Conservation (phyloP, 1,140 invertebrate species). For the Aphaenogaster floridana region DNA sequence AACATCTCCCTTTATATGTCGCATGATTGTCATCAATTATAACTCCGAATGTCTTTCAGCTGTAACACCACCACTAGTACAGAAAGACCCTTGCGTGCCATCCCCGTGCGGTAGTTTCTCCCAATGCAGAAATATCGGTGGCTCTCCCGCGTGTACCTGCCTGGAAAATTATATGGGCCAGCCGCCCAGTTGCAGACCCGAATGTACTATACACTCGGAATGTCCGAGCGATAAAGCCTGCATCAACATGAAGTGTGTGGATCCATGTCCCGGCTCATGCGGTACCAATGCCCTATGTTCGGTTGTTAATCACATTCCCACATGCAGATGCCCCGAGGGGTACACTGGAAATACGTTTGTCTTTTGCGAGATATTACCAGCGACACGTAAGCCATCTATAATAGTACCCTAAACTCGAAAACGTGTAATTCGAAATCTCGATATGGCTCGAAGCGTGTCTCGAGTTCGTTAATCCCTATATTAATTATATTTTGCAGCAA, state of each 20-base stretch:
- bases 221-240: constrained; percentile 89
- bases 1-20: background rate
- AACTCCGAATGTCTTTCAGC: constrained; percentile 43
- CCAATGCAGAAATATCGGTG: constrained; percentile 89
- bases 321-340: constrained; percentile 89
- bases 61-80: constrained; percentile 24
- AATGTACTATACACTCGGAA: constrained; percentile 90
- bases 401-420: background rate
- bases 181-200: constrained; percentile 91
- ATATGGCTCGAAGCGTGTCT: background rate
- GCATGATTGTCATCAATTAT: background rate
- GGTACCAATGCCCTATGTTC: constrained; percentile 88
- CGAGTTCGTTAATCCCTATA: background rate
- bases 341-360: constrained; percentile 88
- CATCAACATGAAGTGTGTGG: constrained; percentile 89
- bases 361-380: constrained; percentile 86
- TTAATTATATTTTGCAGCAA: constrained; percentile 63
- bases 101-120: constrained; percentile 92
- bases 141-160: constrained; percentile 90
- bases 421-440: background rate
- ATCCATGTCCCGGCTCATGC: constrained; percentile 91
- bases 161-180: constrained; percentile 89
- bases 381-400: constrained; percentile 62
- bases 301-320: constrained; percentile 80
- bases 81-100: constrained; percentile 88